A percentile compares a stretch with the other conserved stretches of the same genome.
Evolutionary conservation across 2,797 vertebrate genomes (phyloP).

Genomic region (Apogon hyalosoma): DNA sequence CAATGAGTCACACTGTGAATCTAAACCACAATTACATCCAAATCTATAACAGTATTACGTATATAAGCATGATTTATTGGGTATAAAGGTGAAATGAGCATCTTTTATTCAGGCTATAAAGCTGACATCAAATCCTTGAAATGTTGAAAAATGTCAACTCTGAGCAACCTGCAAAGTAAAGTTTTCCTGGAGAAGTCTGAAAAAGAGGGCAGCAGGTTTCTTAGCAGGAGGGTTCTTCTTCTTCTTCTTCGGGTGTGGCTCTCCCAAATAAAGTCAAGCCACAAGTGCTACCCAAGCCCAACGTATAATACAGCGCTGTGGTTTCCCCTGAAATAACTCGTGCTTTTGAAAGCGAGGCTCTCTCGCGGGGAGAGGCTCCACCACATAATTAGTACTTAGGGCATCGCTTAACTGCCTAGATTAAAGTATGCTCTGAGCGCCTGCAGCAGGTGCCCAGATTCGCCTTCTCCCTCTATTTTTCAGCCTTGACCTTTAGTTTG

Average conservation of each 20-base stretch:
- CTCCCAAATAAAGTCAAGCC: conserved; percentile 65
- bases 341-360: conserved; percentile 49
- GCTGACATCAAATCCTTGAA: too few relatives aligned
- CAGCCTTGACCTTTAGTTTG: not conserved
- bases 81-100: too few relatives aligned
- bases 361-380: conserved; percentile 69
- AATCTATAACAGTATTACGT: too few relatives aligned
- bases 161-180: too few relatives aligned
- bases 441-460: conserved; percentile 63
- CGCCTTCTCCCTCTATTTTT: not conserved
- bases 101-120: too few relatives aligned
- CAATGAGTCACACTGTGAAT: conserved; percentile 3
- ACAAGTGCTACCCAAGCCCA: conserved; percentile 53
- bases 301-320: conserved; percentile 78
- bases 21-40: conserved; percentile 5
- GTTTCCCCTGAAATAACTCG: conserved; percentile 84
- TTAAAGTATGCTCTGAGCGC: conserved; percentile 43
- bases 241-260: conserved; percentile 68
- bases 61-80: too few relatives aligned
- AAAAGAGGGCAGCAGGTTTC: conserved; percentile 21
- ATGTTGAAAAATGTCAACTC: too few relatives aligned
- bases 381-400: conserved; percentile 81
- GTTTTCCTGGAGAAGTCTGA: not conserved
- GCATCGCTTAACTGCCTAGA: conserved; percentile 45
- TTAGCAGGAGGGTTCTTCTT: conserved; percentile 25